A percentile compares a stretch with the other conserved stretches of the same genome.
Evolutionary conservation across 2,888 invertebrate species (phyloP).

Genomic region (Homarus gammarus): DNA sequence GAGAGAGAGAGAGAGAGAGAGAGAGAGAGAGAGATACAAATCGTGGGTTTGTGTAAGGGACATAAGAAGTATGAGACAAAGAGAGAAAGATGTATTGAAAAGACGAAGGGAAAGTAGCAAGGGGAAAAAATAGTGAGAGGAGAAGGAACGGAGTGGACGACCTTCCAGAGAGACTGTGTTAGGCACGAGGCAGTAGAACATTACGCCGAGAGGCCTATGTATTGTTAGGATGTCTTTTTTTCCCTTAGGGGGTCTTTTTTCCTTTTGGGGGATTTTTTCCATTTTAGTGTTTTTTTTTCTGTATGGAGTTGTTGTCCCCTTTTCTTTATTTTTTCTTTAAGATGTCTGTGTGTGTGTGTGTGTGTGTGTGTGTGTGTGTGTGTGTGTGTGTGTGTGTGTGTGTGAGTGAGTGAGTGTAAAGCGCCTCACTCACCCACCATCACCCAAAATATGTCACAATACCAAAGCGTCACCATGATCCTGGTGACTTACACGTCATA

Average conservation of each 20-base stretch:
- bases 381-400: slow-evolving; percentile 25
- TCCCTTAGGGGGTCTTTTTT: neutral
- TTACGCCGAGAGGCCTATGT: neutral
- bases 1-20: neutral
- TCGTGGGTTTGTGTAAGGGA: too few relatives aligned
- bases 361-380: slow-evolving; percentile 5
- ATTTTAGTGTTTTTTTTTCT: too few relatives aligned
- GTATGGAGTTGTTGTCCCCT: too few relatives aligned
- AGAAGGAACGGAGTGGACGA: neutral
- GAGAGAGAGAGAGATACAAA: neutral
- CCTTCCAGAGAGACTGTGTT: too few relatives aligned
- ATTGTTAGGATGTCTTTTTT: too few relatives aligned
- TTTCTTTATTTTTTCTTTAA: too few relatives aligned
- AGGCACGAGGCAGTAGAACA: neutral
- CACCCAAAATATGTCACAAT: too few relatives aligned
- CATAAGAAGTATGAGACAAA: neutral
- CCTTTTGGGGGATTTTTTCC: neutral
- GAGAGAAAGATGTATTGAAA: slow-evolving; percentile 45
- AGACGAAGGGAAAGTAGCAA: slow-evolving; percentile 5
- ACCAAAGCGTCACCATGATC: too few relatives aligned
- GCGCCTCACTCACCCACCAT: neutral
- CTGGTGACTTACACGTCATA: too few relatives aligned
- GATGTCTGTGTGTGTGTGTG: too few relatives aligned
- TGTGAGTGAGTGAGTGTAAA: neutral
- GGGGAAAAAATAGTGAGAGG: slow-evolving; percentile 18